These are phyloP conservation scores for Columbina picui DNA, from an alignment of 2,113 vertebrate genomes.

Conservation along the genomic window DNA sequence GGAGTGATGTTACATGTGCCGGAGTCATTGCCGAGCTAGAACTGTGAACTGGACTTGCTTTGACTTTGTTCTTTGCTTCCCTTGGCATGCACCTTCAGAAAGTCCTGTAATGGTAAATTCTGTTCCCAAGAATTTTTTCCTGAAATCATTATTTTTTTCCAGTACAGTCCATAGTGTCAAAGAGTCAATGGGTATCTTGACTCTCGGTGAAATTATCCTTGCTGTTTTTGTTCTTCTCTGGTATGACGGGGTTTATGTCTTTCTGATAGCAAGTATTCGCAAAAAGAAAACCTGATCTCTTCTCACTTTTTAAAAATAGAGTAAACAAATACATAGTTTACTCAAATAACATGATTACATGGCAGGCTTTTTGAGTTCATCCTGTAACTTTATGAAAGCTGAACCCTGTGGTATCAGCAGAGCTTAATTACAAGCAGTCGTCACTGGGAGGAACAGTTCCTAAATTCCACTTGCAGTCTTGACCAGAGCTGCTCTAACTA, in stretches of 20 bases:
- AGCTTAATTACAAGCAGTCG: not conserved
- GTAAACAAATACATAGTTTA: not conserved
- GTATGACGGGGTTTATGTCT: not conserved
- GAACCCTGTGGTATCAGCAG: not conserved
- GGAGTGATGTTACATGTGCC: fast-evolving
- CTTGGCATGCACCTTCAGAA: not conserved
- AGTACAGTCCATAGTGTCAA: not conserved
- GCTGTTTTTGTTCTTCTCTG: not conserved
- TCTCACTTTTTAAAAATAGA: constrained; percentile 33
- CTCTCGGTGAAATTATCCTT: not conserved
- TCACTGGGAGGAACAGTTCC: not conserved
- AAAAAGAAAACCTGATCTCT: constrained; percentile 36
- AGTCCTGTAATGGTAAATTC: not conserved
- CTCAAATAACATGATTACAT: not conserved
- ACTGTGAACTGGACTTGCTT: not conserved
- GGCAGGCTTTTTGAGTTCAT: constrained; percentile 21
- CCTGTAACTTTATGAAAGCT: constrained; percentile 4
- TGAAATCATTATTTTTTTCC: not conserved
- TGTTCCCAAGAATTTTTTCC: not conserved
- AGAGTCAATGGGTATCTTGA: not conserved
- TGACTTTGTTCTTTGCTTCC: not conserved
- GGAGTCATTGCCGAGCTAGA: not conserved
- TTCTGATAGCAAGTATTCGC: constrained; percentile 14
- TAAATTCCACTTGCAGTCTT: not conserved
- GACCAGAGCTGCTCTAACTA: not conserved